Conservation (phyloP, 2,888 invertebrate species). For the Temnothorax ravouxi region DNA sequence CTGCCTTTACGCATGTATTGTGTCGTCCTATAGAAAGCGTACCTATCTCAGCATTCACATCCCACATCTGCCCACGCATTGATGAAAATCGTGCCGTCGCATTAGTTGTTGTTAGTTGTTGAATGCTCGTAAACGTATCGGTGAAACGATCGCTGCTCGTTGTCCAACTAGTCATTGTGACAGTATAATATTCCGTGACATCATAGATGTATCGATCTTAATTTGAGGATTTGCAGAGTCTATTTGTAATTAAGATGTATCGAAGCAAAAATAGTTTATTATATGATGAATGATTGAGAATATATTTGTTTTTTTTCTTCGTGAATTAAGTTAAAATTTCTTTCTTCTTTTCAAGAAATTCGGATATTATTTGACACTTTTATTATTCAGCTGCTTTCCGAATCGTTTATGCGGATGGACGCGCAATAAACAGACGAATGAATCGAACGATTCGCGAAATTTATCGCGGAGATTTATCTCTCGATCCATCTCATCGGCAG, state of each 20-base stretch:
- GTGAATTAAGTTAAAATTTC: background rate
- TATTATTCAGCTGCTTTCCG: background rate
- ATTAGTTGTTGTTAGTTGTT: constrained; percentile 2
- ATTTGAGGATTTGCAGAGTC: background rate
- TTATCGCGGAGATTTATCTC: constrained; percentile 25
- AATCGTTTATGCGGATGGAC: constrained; percentile 12
- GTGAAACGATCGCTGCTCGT: background rate
- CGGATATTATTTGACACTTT: background rate
- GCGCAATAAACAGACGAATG: constrained; percentile 24
- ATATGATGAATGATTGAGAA: background rate
- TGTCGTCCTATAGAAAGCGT: background rate
- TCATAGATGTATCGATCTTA: background rate
- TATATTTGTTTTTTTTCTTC: background rate
- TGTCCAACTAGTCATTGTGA: background rate
- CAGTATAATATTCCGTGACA: background rate
- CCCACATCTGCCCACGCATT: background rate
- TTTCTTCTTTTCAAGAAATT: background rate
- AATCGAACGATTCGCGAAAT: constrained; percentile 30
- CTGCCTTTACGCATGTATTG: background rate
- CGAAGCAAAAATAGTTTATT: background rate
- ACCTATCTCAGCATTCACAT: background rate
- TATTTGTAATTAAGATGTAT: no score
- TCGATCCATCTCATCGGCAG: constrained; percentile 18
- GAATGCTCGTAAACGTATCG: background rate
- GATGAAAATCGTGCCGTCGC: constrained; percentile 13